Base-by-base conservation (phyloP, 2,797 vertebrate species). In the Mormyrops attenuatus region DNA sequence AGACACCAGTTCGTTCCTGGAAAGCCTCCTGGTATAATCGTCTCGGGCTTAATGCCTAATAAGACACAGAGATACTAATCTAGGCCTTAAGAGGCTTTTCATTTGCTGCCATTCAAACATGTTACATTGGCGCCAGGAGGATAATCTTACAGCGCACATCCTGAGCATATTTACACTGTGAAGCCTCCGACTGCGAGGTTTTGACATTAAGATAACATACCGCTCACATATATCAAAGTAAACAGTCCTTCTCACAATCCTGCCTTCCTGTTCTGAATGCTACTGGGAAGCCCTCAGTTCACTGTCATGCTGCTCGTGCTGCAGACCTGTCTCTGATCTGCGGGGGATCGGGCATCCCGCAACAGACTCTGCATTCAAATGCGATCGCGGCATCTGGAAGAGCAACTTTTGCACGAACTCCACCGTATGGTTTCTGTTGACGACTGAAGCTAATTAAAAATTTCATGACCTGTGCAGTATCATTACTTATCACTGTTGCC, bases 151-250 rank as follows among this genome's bases (percentile, higher is more conserved):
- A 88, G 88, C 88, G 91, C 91, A 92, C 92, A 91, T 91, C 84
- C 91, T 57, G 90, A 92, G 92, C 91, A 88, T 95, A 93, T 95
- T 95, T 95, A 94, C 93, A 93, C 92, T 89, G 88, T 89, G 86
- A 91, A 90, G 92, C 82, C 88, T 89, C 92, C 88, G 89, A 92
- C 90, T 49, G 44, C 9, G 17, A 5, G 92, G 92, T 92, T 94
- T 93, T 94, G 94, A 94, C 94, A 94, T 93, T 92, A 94, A 95
- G 94, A 95, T 95, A 94, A 93, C 91, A 89, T 73, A 13, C 89
- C 88, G 92, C 91, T 93, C 92, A 88, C 87, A 92, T 89, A 93
- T 92, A 94, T 95, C 91, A 94, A 93, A 95, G 94, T 91, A 93
- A 94, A 93, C 90, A 91, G 91, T 89, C 90, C 85, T 53, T 92